Evolutionary conservation across 2,888 invertebrate genomes (phyloP), one percentile per base, ranked within the genome.

Genomic region (Agrilus cyanescens): DNA sequence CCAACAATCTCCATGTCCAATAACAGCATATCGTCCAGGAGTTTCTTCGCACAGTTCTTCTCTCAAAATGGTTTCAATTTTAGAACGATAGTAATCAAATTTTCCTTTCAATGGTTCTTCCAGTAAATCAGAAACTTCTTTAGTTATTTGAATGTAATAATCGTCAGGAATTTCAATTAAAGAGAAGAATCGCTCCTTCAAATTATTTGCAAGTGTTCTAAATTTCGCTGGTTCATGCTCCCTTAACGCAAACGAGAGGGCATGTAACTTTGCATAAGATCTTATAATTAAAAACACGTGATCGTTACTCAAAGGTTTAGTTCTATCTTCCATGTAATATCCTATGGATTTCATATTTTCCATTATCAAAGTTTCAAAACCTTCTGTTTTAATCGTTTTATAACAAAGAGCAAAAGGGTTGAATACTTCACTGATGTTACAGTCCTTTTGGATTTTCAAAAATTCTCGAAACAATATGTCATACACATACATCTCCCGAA

Each of bases 221-320:
- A 55, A 54, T 14, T 46, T 31, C 29, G 50, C 52, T 2, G 53
- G 53, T 12, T 50, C 39, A 29, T 51, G 48, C 35, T 54, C 51
- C 16, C 49, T 50, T 36, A 59, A 29, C 0, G 55, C 58, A 42
- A 52, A 58, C 1, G 55, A 58, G 8, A 59, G 32, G 3, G 58
- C 53, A 41, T 60, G 60, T 10, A 55, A 50, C 35, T 50, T 52
- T 5, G 53, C 60, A 31, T 58, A 53, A 16, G 54, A 52, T 32
- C 51, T 48, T 37, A 59, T 41, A 16, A 55, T 53, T 8, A 59
- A 31, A 13, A 41, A 37, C 2, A 50, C 50, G 40, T 57, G 57
- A 32, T 54, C 37, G 14, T 50, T 53, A 47, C 59, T 53, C 37
- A 59, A 38, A n/a, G 51, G 48, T 30, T 48, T 38, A 4, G 12